Base-by-base conservation (phyloP, 2,113 vertebrate species). In the Phylloscopus trochilus region DNA sequence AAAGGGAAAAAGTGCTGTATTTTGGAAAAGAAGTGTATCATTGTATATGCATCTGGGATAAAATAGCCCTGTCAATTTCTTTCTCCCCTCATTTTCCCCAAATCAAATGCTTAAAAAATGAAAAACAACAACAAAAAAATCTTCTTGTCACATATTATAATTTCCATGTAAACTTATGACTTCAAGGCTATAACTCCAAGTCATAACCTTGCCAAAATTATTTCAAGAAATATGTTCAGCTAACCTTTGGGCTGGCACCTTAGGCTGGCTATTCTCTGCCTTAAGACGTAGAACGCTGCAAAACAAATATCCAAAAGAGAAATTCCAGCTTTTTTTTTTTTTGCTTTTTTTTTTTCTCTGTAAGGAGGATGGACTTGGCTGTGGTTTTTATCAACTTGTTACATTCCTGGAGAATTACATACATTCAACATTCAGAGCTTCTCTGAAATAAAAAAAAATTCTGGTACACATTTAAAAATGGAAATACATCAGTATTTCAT, bases 231-330 rank as follows among this genome's bases (percentile, higher is more conserved):
- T 97, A 98, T 98, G 97, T 98, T 98, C 95, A 87, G 98, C 99
- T 99, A 99, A 99, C 99, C 99, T 99, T 99, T 99, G 97, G 98
- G 98, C 95, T 98, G 99, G 99, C 99, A 99, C 98, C 98, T 99
- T 99, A 99, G 99, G 98, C 99, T 98, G 98, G 98, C 98, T 99
- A 99, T 98, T 98, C 99, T 99, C 98, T 98, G 99, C 98, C 98
- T 99, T 99, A 99, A 99, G 98, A 98, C 97, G 99, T 98, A 99
- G 99, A 99, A 98, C 95, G 99, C 99, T 99, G 99, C 98, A 99
- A 99, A 99, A 99, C 98, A 99, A 99, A 99, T 98, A 98, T 98
- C 98, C 99, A 99, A 98, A 99, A 98, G 98, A 99, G 97, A 98
- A 98, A 98, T 97, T 98, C 97, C 97, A 98, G 97, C 90, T 97